A percentile compares a stretch with the other conserved stretches of the same genome.
phyloP scores from a whole-genome alignment of 2,888 invertebrate species.

The Lobophora halterata region DNA sequence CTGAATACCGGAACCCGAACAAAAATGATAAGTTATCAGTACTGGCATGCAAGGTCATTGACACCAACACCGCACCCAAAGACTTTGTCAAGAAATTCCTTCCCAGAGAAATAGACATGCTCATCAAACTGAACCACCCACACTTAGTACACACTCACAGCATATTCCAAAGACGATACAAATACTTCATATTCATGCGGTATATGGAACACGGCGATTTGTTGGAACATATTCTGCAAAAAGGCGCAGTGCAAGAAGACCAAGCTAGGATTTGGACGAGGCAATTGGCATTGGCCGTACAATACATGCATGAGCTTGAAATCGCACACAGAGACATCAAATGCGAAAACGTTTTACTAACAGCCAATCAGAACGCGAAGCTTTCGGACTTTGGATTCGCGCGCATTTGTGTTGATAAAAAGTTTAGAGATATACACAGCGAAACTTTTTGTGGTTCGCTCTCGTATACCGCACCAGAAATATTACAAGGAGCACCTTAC shows the following conservation, averaged over 20 bases:
- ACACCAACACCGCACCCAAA: slow-evolving; percentile 85
- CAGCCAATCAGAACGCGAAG: slow-evolving; percentile 87
- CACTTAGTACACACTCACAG: slow-evolving; percentile 90
- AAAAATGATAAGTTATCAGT: slow-evolving; percentile 62
- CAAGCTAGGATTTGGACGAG: slow-evolving; percentile 87
- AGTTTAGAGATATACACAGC: slow-evolving; percentile 78
- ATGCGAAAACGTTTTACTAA: slow-evolving; percentile 90
- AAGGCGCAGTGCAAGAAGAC: slow-evolving; percentile 84
- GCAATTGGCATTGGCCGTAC: slow-evolving; percentile 84
- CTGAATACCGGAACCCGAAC: slow-evolving; percentile 67
- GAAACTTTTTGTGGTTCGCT: slow-evolving; percentile 92
- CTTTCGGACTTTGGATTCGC: slow-evolving; percentile 92
- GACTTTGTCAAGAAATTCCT: slow-evolving; percentile 91
- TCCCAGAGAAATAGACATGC: slow-evolving; percentile 90
- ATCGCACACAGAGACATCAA: slow-evolving; percentile 91
- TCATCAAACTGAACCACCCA: slow-evolving; percentile 88
- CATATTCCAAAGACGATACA: slow-evolving; percentile 84
- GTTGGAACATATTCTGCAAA: slow-evolving; percentile 84
- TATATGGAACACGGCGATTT: slow-evolving; percentile 88
- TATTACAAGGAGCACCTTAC: slow-evolving; percentile 88
- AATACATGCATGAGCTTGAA: slow-evolving; percentile 88
- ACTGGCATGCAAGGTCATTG: slow-evolving; percentile 88
- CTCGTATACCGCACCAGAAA: slow-evolving; percentile 93
- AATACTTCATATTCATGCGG: slow-evolving; percentile 90
- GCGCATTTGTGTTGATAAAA: slow-evolving; percentile 65